Evolutionary conservation across 2,888 invertebrate genomes (phyloP).

Genomic region (Catocala sponsa): DNA sequence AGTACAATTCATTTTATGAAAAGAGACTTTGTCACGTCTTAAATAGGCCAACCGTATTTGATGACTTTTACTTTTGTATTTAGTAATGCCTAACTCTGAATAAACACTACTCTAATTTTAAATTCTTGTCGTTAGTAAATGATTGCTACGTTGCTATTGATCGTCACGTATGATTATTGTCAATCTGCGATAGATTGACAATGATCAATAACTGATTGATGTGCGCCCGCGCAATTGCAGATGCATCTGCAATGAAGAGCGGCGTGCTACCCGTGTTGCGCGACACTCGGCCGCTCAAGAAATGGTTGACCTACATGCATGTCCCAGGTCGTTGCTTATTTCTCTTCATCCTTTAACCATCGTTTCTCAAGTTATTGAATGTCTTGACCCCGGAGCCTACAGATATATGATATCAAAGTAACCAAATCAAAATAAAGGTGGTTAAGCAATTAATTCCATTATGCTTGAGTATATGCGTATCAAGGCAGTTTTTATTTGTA

Average conservation of each 20-base stretch:
- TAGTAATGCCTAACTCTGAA: neutral
- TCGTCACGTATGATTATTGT: conserved; percentile 2
- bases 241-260: conserved; percentile 71
- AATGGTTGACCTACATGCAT: conserved; percentile 87
- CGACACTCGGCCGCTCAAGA: conserved; percentile 81
- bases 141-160: neutral
- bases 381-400: neutral
- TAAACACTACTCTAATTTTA: neutral
- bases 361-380: conserved; percentile 11
- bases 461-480: too few relatives aligned
- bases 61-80: neutral
- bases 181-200: conserved; percentile 5
- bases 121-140: neutral
- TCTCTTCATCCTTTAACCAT: conserved; percentile 59
- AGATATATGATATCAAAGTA: too few relatives aligned
- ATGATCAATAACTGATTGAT: conserved; percentile 7
- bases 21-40: too few relatives aligned
- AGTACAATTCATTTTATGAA: too few relatives aligned
- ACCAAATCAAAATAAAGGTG: too few relatives aligned
- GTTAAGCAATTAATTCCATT: too few relatives aligned
- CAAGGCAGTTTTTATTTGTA: too few relatives aligned
- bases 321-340: conserved; percentile 85
- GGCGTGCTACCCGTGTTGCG: conserved; percentile 78
- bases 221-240: conserved; percentile 77
- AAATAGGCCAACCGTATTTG: too few relatives aligned